Conservation (phyloP, 2,113 vertebrate genomes). For the Mirza zaza region DNA sequence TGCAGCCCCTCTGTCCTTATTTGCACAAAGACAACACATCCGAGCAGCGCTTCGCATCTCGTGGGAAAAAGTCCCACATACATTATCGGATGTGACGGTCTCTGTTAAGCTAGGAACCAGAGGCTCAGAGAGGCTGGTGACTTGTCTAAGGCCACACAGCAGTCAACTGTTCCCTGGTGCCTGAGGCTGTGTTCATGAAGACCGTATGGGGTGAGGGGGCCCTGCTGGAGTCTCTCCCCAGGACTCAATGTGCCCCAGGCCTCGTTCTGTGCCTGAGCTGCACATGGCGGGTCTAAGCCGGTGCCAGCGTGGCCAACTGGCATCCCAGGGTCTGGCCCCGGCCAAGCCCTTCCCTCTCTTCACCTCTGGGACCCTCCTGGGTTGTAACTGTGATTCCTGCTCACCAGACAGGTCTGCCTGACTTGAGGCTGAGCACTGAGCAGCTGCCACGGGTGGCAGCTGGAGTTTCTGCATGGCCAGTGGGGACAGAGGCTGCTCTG, state of each 20-base stretch:
- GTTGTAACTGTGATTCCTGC: fast-evolving
- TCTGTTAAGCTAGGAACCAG: background rate
- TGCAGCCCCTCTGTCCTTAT: background rate
- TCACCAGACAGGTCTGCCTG: background rate
- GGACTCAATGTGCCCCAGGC: background rate
- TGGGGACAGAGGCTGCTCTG: fast-evolving
- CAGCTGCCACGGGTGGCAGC: fast-evolving
- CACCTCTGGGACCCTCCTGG: fast-evolving
- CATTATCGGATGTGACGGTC: fast-evolving
- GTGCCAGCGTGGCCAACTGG: fast-evolving
- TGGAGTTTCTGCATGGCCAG: fast-evolving
- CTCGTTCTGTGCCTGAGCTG: background rate
- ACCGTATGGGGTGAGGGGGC: fast-evolving
- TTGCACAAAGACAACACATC: background rate
- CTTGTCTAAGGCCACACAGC: background rate
- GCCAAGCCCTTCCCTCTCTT: fast-evolving
- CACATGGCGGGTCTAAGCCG: fast-evolving
- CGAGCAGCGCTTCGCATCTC: background rate
- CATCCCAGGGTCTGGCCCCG: fast-evolving
- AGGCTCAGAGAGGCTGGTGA: background rate
- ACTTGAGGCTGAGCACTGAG: fast-evolving
- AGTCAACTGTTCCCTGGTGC: fast-evolving
- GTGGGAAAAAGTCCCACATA: background rate
- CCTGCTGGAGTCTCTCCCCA: no score
- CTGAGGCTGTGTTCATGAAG: background rate